Base-by-base conservation (phyloP, 2,888 invertebrate genomes). In the Xanthorhoe designata region DNA sequence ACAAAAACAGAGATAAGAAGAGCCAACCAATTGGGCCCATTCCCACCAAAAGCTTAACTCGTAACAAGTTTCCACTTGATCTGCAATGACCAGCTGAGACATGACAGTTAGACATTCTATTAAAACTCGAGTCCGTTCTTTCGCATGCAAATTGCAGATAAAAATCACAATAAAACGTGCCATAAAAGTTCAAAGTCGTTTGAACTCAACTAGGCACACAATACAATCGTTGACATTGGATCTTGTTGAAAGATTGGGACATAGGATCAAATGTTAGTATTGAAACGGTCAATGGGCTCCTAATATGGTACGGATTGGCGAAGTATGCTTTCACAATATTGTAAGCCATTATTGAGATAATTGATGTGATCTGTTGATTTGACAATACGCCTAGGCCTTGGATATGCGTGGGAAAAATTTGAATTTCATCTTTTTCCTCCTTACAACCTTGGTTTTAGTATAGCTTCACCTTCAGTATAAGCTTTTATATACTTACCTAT, bases 141-240 rank as follows among this genome's bases (percentile, higher is more conserved):
- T 55, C 53, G 15, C 54, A 61, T 64, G 66, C 62, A 60, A 60
- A 62, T 65, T 60, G 65, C 68, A 60, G 42, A 56, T 62, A 50
- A 66, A 66, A 64, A 69, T 69, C 59, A 60, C 56, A 71, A 68
- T 69, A 59, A 69, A 72, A 67, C 61, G 50, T 67, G 66, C 62
- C 32, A 68, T 67, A 64, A 63, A 69, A 73, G 74, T 69, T 74
- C 70, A 71, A 69, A 67, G 67, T 64, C 61, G 61, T 59, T 63
- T 68, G 52, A 57, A 64, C 65, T 51, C 52, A 57, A 64, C 61
- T 65, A 66, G 54, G 47, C 54, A 68, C 65, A 61, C 65, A 64
- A 68, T 70, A 55, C 64, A 63, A 68, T 66, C 60, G 62, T 64
- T 69, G 72, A 69, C 64, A 69, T 70, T 72, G 63, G 63, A 72